phyloP scores from a whole-genome alignment of 2,113 vertebrate genomes.

The Pelecanus crispus region DNA sequence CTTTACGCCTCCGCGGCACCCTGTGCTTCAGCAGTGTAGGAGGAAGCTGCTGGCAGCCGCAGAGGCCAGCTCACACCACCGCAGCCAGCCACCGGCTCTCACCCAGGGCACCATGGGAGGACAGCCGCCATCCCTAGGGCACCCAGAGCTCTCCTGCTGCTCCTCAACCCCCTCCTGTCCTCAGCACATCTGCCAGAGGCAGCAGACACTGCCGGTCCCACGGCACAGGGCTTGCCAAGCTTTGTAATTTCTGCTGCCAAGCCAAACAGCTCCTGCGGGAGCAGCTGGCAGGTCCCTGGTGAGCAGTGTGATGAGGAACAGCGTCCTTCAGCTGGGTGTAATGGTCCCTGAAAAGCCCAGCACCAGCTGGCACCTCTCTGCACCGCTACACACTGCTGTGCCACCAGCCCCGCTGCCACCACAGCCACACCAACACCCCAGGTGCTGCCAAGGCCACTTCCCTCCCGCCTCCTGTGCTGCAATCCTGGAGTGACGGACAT shows the following conservation, averaged over 20 bases:
- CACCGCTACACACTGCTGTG: accelerated
- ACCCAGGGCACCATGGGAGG: background rate
- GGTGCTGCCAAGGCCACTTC: background rate
- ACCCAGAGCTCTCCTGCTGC: background rate
- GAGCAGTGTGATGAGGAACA: background rate
- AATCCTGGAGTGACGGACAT: background rate
- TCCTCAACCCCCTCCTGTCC: background rate
- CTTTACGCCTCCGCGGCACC: accelerated
- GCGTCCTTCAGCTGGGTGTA: background rate
- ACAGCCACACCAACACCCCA: background rate
- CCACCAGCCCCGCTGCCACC: background rate
- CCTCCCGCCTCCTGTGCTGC: background rate
- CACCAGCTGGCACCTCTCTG: background rate
- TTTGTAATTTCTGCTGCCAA: background rate
- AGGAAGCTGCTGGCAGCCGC: background rate
- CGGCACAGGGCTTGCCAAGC: accelerated
- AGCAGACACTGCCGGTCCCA: background rate
- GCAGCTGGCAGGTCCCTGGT: background rate
- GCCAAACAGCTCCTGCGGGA: background rate
- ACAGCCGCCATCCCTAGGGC: background rate
- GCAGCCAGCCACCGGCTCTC: background rate
- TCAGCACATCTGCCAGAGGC: accelerated
- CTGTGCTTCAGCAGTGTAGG: background rate
- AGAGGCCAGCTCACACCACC: accelerated
- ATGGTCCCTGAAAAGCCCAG: background rate